Base-by-base conservation (phyloP, 2,113 vertebrate genomes). In the Micromys minutus region DNA sequence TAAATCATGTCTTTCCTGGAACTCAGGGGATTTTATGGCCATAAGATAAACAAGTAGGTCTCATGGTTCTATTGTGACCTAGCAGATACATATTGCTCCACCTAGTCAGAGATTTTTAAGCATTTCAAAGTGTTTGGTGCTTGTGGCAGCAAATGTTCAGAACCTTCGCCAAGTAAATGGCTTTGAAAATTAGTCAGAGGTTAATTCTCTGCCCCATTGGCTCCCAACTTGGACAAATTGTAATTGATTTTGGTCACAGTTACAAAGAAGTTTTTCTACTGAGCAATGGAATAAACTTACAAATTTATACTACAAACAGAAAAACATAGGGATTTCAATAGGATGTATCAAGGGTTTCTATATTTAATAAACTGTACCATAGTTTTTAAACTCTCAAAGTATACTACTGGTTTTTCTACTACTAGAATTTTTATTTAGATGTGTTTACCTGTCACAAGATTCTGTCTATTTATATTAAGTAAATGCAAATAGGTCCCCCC, bases 131-230 rank as follows among this genome's bases (percentile, higher is more conserved):
- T 1, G 75, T 87, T 74, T 93, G 96, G 39, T 92, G 95, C 29
- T 94, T 89, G 22, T 97, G 87, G 94, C 97, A 96, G 89, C 86
- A 97, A 98, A 97, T 83, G 87, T 92, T 89, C 92, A 97, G 98
- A 97, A 89, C 89, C 94, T 97, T 98, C 93, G 96, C 93, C 93
- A 96, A 96, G 93, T 95, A 98, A 98, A 98, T 98, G 98, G 98
- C 98, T 98, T 98, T 98, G 93, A 97, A 98, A 98, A 98, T 98
- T 98, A 98, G 97, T 98, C 98, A 96, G 98, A 98, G 98, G 98
- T 98, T 98, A 98, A 98, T 98, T 98, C 98, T 98, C 98, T 98
- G 98, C 97, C 97, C 98, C 98, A 98, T 97, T 98, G 98, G n/a
- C 87, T 96, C 95, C 71, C 91, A 96, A 97, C 98, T 97, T 98